These are phyloP conservation scores for Drosophila paranaensis DNA, from an alignment of 2,888 invertebrate genomes.

Conservation along the genomic window DNA sequence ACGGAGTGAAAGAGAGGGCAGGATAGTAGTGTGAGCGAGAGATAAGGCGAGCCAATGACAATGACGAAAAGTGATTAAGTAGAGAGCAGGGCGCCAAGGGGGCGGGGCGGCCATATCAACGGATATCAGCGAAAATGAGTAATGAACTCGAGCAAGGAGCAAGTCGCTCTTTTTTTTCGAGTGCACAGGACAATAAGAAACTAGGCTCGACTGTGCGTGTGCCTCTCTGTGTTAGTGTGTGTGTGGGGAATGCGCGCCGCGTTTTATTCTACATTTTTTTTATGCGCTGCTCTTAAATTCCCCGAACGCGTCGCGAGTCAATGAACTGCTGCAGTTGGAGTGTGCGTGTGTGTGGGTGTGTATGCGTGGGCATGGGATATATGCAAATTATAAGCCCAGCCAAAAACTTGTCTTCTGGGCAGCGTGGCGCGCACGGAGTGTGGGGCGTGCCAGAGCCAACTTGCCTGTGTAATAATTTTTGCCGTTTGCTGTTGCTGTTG, in stretches of 20 bases:
- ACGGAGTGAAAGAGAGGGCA: slow-evolving; percentile 11
- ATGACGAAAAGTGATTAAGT: slow-evolving; percentile 67
- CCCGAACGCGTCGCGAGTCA: slow-evolving; percentile 68
- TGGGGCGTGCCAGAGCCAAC: slow-evolving; percentile 13
- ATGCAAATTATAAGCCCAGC: slow-evolving; percentile 69
- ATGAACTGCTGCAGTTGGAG: slow-evolving; percentile 59
- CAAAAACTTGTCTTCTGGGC: slow-evolving; percentile 73
- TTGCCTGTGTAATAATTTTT: slow-evolving; percentile 72
- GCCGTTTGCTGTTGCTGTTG: slow-evolving; percentile 62
- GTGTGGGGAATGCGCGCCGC: slow-evolving; percentile 44
- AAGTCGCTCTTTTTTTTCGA: slow-evolving; percentile 29
- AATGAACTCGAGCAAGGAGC: slow-evolving; percentile 65
- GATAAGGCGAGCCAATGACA: slow-evolving; percentile 36
- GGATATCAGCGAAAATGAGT: slow-evolving; percentile 77
- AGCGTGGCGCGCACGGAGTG: slow-evolving; percentile 1
- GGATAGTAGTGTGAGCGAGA: slow-evolving; percentile 1
- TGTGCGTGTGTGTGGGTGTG: slow-evolving; percentile 31
- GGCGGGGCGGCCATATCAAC: slow-evolving; percentile 52
- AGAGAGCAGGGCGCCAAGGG: slow-evolving; percentile 37
- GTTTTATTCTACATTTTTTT: slow-evolving; percentile 58
- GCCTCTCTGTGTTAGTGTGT: slow-evolving; percentile 18
- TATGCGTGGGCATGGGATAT: slow-evolving; percentile 34
- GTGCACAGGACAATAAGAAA: slow-evolving; percentile 67
- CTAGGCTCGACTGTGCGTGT: slow-evolving; percentile 49
- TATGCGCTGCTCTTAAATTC: slow-evolving; percentile 56